A percentile compares a stretch with the other conserved stretches of the same genome.
These are phyloP conservation scores for Teleogryllus oceanicus DNA, from an alignment of 2,888 invertebrate species.

Conservation along the genomic window DNA sequence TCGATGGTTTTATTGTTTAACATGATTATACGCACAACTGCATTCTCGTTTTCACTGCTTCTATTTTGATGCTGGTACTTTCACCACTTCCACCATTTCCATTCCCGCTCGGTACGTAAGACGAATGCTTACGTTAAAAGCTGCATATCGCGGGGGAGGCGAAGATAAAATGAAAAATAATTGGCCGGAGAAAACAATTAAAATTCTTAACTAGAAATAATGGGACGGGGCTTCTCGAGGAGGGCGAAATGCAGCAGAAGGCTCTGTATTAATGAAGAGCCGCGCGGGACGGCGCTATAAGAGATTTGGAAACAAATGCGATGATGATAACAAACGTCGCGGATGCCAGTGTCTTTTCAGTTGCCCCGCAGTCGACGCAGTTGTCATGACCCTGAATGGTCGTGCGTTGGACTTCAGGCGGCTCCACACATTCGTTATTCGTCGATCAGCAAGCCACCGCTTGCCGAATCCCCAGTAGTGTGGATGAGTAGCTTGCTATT, in stretches of 20 bases:
- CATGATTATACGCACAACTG: no score
- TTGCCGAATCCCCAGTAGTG: no score
- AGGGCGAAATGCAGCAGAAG: neutral
- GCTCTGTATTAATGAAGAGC: neutral
- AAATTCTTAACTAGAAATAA: slow-evolving; percentile 10
- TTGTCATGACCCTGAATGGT: no score
- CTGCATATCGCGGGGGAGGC: neutral
- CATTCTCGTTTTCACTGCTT: no score
- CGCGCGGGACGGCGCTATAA: neutral
- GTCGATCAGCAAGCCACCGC: no score
- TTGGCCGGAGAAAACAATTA: slow-evolving; percentile 4
- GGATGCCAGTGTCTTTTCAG: neutral
- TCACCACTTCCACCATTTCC: no score
- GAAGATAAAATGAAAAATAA: slow-evolving; percentile 18
- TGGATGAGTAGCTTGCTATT: no score
- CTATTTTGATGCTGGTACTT: no score
- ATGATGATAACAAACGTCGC: neutral
- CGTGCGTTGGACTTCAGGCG: no score
- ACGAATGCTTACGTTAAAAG: slow-evolving; percentile 18
- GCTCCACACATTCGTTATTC: no score
- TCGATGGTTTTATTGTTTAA: no score
- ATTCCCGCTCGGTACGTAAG: neutral
- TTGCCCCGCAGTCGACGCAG: no score
- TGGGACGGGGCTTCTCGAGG: neutral
- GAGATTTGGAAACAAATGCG: neutral